Conservation (phyloP, 2,113 vertebrate genomes). For the Salvator merianae region DNA sequence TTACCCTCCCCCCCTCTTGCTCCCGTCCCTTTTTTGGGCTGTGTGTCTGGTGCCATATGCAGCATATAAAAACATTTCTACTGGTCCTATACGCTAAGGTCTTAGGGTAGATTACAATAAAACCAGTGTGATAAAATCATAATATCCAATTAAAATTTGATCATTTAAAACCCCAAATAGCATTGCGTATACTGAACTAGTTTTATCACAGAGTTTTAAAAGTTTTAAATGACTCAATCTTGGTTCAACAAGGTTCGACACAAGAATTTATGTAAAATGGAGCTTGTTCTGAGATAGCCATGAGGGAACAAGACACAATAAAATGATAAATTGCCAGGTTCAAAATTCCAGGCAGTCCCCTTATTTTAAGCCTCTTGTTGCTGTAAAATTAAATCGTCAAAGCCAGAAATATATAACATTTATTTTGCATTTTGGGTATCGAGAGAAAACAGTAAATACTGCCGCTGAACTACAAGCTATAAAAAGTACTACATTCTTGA, state of each 20-base stretch:
- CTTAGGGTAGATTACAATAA: too few relatives aligned
- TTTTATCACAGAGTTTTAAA: neutral
- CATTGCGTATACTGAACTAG: neutral
- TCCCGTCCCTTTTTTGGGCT: too few relatives aligned
- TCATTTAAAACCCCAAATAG: too few relatives aligned
- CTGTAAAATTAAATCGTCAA: neutral
- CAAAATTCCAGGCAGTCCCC: neutral
- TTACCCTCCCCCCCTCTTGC: too few relatives aligned
- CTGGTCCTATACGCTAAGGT: too few relatives aligned
- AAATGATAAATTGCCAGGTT: conserved; percentile 8
- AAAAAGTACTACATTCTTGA: neutral
- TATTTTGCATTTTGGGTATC: neutral
- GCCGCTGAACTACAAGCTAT: neutral
- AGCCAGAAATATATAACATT: conserved; percentile 1
- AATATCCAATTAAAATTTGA: too few relatives aligned
- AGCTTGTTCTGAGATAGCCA: neutral
- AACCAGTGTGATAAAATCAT: too few relatives aligned
- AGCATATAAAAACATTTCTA: too few relatives aligned
- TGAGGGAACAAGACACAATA: neutral
- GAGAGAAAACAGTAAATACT: neutral
- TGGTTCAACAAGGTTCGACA: neutral
- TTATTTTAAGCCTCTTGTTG: neutral
- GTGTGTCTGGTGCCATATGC: too few relatives aligned
- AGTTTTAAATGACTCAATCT: neutral
- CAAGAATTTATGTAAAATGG: neutral